Conservation (phyloP, 2,888 invertebrate genomes). For the Papilio demoleus region DNA sequence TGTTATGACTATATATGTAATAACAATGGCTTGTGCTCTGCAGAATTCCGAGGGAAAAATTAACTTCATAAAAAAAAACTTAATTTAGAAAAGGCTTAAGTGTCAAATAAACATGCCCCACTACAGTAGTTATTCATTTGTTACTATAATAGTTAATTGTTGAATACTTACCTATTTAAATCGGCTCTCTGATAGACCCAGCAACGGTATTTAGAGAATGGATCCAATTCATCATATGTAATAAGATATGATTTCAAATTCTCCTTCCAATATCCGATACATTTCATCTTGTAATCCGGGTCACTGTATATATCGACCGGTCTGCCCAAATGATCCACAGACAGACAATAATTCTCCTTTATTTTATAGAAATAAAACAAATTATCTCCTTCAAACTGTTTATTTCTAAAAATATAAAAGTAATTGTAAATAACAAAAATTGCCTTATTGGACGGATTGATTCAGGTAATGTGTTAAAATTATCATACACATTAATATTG, state of each 20-base stretch:
- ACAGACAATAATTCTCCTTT: slow-evolving; percentile 97
- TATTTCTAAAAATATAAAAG: background rate
- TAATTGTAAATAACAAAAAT: slow-evolving; percentile 1
- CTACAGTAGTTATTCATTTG: too few species aligned
- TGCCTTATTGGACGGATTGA: slow-evolving; percentile 11
- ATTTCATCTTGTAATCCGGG: slow-evolving; percentile 98
- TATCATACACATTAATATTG: background rate
- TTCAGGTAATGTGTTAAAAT: background rate
- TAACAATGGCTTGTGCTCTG: too few species aligned
- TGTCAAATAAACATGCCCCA: background rate
- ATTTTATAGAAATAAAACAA: slow-evolving; percentile 75
- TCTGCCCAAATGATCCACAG: slow-evolving; percentile 97
- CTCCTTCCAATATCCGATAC: slow-evolving; percentile 99
- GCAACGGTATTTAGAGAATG: slow-evolving; percentile 90
- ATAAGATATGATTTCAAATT: slow-evolving; percentile 98
- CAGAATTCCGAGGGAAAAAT: too few species aligned
- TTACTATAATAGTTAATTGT: too few species aligned
- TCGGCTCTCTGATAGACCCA: slow-evolving; percentile 99
- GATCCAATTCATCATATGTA: slow-evolving; percentile 72
- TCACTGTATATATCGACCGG: slow-evolving; percentile 98
- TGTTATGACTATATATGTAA: too few species aligned
- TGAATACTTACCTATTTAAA: slow-evolving; percentile 91
- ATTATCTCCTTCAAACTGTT: background rate
- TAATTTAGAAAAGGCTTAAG: too few species aligned
- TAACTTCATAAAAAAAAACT: too few species aligned